Base-by-base conservation (phyloP, 2,113 vertebrate genomes). In the Aleadryas rufinucha region DNA sequence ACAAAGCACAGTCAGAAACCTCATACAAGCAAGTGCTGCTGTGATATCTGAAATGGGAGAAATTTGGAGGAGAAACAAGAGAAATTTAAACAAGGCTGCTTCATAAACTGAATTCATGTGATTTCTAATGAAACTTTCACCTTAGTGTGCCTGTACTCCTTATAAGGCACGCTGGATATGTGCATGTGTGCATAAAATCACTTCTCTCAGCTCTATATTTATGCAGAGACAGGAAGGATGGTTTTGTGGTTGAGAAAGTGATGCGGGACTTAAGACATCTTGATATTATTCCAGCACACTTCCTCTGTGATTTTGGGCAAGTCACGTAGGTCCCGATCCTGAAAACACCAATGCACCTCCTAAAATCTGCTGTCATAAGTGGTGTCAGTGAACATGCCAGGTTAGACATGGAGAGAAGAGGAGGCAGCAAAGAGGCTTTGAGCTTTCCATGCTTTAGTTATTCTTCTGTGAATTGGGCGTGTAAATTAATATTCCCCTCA, bases 211-310 rank as follows among this genome's bases (percentile, higher is more conserved):
- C 66, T 80, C 71, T 86, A 2, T 91, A 87, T 96, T 81, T 94
- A 56, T 37, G 37, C 52, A 89, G 85, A 86, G 28, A 96, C 93
- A 96, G 95, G 95, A 96, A 96, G 93, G 76, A 86, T 90, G 95
- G 83, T 59, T 96, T 96, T 92, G 93, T 90, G 90, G 95, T 78
- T 94, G 56, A 90, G 71, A 95, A 82, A 84, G 56, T 68, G 83
- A 68, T 94, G 88, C 69, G 26, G 92, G 96, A 89, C 83, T 90
- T 0, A 0, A 87, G 83, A 94, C 44, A 61, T 65, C 41, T 76
- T 77, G 56, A 68, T 92, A 33, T 84, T 60, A 93, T 96, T 89
- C 95, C 93, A 70, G 74, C 75, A 93, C 39, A 68, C 49, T 86
- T 96, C 68, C 85, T 88, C 93, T 88, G 47, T 21, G 37, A 92